Evolutionary conservation across 2,888 invertebrate species (phyloP), one percentile per base, ranked within the genome.

Genomic region (Coecobrya sp.): DNA sequence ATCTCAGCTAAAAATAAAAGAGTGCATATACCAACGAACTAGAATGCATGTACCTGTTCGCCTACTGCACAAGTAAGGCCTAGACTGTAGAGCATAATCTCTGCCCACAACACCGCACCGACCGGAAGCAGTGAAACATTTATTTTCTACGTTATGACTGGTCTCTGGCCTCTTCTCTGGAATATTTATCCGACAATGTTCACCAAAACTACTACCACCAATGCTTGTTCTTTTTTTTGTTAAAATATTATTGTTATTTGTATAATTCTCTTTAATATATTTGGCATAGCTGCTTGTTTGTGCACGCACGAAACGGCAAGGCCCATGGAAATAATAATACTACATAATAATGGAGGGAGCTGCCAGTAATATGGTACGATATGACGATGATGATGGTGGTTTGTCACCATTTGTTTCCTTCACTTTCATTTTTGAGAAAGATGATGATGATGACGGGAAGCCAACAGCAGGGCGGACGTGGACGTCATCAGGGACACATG

Each of bases 91-190:
- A 65, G 27, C 3, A 55, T 36, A 73, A 79, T 79, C 79, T 79
- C 52, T 79, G 27, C n/a, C 52, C 52, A 79, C 79, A 79, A 52
- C 52, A 79, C 79, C 22, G 49, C 76, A 36, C 42, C n/a, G 16
- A 79, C 79, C 79, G 79, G 79, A 79, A 79, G 19, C 49, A 13
- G 16, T 27, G 16, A 27, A 79, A 79, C 79, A 79, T 79, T 79
- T 79, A 49, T 49, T 79, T 79, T 52, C 49, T 22, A 13, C 19
- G 27, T 79, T 79, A 79, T 79, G 79, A 79, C 79, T 52, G 79
- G 79, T 79, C 27, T 79, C 27, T 79, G 79, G 79, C 36, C 19
- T 45, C 10, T 55, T 52, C 52, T 19, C 42, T 19, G 27, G 42
- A 79, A 76, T 42, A 42, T 42, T 36, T 42, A 70, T 42, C 70